phyloP scores from a whole-genome alignment of 2,113 vertebrate genomes.

The Callionymus lyra region DNA sequence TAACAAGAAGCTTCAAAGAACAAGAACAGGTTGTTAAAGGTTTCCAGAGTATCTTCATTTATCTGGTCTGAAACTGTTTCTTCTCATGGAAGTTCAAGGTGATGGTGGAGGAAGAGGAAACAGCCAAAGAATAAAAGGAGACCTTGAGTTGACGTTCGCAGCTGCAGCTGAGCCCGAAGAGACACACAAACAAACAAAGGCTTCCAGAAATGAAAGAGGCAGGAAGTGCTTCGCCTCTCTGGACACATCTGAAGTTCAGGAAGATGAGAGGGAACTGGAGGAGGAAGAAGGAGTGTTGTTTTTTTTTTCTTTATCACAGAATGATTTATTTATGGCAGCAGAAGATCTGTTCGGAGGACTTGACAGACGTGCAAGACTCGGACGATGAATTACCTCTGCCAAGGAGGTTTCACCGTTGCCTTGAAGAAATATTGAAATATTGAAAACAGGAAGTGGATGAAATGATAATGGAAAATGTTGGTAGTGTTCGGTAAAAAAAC shows the following conservation, averaged over 20 bases:
- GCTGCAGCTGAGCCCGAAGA: conserved; percentile 4
- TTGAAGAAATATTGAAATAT: too few relatives aligned
- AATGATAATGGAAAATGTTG: too few relatives aligned
- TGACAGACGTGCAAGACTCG: too few relatives aligned
- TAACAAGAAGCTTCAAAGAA: conserved; percentile 12
- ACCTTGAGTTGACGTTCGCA: conserved; percentile 21
- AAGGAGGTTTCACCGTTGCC: too few relatives aligned
- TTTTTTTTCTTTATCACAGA: too few relatives aligned
- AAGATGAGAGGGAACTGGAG: conserved; percentile 35
- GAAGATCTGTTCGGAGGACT: too few relatives aligned
- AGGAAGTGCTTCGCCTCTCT: conserved; percentile 21
- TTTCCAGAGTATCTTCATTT: not conserved
- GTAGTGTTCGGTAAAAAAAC: too few relatives aligned
- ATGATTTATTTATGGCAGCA: too few relatives aligned
- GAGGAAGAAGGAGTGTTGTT: conserved; percentile 1
- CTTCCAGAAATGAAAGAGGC: conserved; percentile 7
- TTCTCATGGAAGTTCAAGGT: conserved; percentile 9
- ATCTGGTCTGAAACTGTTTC: conserved; percentile 11
- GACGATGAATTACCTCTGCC: too few relatives aligned
- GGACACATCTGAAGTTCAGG: too few relatives aligned
- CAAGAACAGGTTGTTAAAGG: conserved; percentile 2
- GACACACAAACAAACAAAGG: conserved; percentile 7
- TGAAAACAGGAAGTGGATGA: too few relatives aligned
- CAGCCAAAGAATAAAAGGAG: conserved; percentile 8
- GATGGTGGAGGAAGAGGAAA: conserved; percentile 9